Conservation (phyloP, 2,888 invertebrate species). For the Acleris cristana region DNA sequence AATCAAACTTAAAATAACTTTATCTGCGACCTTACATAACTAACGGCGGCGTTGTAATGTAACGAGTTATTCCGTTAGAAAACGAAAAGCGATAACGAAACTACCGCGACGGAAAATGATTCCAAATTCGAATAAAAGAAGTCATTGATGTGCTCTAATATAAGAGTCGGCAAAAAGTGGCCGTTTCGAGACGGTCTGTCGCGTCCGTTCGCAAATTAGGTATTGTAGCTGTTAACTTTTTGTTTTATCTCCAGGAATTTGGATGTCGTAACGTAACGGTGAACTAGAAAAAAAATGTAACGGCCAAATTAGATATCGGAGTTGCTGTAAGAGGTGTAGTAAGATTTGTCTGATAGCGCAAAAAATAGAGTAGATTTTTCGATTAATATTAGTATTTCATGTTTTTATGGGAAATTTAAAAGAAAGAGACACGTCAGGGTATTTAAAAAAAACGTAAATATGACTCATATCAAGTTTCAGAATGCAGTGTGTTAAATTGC, state of each 20-base stretch:
- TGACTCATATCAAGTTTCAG: background rate
- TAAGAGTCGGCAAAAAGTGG: constrained; percentile 39
- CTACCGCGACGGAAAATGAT: constrained; percentile 49
- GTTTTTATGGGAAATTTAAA: too few species aligned
- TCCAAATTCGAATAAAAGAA: constrained; percentile 43
- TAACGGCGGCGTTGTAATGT: constrained; percentile 52
- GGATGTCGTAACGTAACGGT: constrained; percentile 27
- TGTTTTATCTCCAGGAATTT: constrained; percentile 4
- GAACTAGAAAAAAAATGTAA: background rate
- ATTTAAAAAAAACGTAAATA: too few species aligned
- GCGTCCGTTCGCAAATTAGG: constrained; percentile 20
- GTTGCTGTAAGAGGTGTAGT: background rate
- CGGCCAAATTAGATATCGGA: background rate
- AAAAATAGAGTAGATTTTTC: too few species aligned
- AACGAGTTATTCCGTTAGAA: constrained; percentile 51
- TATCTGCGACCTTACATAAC: constrained; percentile 56
- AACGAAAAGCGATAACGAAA: constrained; percentile 52
- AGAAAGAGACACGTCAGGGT: too few species aligned
- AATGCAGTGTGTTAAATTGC: background rate
- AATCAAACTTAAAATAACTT: constrained; percentile 67
- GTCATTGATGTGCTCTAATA: constrained; percentile 46
- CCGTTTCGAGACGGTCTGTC: constrained; percentile 17
- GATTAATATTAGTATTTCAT: too few species aligned
- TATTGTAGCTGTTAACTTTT: constrained; percentile 15
- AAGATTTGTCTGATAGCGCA: too few species aligned